Percentiles rank a stretch among this genome's conserved stretches.
Conservation (phyloP, 1,140 invertebrate genomes). For the Macrobrachium rosenbergii region DNA sequence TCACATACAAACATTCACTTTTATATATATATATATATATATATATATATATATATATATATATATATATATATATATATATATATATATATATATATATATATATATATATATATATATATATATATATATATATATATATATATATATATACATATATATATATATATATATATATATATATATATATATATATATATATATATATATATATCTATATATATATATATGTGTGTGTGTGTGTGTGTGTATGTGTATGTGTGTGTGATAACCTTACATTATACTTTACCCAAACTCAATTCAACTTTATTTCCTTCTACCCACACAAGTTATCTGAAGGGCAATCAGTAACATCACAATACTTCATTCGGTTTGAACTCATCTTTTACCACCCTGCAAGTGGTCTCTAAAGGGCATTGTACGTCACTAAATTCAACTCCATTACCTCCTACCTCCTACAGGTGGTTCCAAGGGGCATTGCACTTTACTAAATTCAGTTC, state of each 20-base stretch:
- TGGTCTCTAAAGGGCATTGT: not conserved
- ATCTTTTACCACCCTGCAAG: too few species aligned
- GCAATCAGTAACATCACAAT: too few species aligned
- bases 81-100: not conserved
- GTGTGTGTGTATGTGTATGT: constrained; percentile 19
- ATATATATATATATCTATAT: not conserved
- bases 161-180: constrained; percentile 21
- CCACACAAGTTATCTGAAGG: not conserved
- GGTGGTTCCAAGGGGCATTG: not conserved
- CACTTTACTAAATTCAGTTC: not conserved
- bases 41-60: too few species aligned
- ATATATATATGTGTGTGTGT: constrained; percentile 24
- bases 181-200: constrained; percentile 2
- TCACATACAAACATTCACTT: too few species aligned
- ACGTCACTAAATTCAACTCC: not conserved
- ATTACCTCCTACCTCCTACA: not conserved
- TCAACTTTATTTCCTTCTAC: not conserved
- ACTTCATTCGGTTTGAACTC: too few species aligned
- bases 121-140: constrained; percentile 20
- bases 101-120: constrained; percentile 16
- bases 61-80: not conserved
- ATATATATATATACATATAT: not conserved
- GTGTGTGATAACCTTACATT: constrained; percentile 4
- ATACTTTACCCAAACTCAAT: not conserved
- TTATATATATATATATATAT: too few species aligned